Evolutionary conservation across 1,140 invertebrate species (phyloP).

Genomic region (Papilio aristodemus): DNA sequence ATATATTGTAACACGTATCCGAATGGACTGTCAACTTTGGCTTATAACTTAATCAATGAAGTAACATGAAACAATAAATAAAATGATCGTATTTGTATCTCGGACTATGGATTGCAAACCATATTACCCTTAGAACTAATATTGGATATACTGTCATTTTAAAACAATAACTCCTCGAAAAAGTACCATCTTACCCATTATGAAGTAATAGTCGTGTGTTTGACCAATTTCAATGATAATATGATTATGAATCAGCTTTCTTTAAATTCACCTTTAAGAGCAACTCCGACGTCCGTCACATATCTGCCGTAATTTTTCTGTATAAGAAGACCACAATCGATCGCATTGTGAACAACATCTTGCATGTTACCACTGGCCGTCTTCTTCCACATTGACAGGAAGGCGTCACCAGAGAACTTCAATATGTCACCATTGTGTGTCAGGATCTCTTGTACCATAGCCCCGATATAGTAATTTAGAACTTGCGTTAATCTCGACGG

Average conservation of each 20-base stretch:
- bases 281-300: slow-evolving; percentile 82
- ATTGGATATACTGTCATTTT: too few species aligned
- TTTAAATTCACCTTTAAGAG: slow-evolving; percentile 74
- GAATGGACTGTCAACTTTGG: neutral
- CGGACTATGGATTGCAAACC: too few species aligned
- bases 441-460: slow-evolving; percentile 84
- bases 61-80: too few species aligned
- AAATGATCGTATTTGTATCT: too few species aligned
- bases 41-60: too few species aligned
- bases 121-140: too few species aligned
- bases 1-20: neutral
- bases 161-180: too few species aligned
- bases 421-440: slow-evolving; percentile 84
- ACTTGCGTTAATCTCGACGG: slow-evolving; percentile 83
- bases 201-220: too few species aligned
- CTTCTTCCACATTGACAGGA: slow-evolving; percentile 83
- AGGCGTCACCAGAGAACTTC: slow-evolving; percentile 85
- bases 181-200: too few species aligned
- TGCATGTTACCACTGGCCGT: slow-evolving; percentile 77
- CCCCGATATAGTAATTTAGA: slow-evolving; percentile 84
- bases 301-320: slow-evolving; percentile 83
- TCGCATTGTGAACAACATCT: slow-evolving; percentile 81
- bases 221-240: too few species aligned
- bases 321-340: slow-evolving; percentile 83
- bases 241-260: too few species aligned